A percentile compares a stretch with the other conserved stretches of the same genome.
phyloP scores from a whole-genome alignment of 2,797 vertebrate genomes.

The Mastacembelus armatus region DNA sequence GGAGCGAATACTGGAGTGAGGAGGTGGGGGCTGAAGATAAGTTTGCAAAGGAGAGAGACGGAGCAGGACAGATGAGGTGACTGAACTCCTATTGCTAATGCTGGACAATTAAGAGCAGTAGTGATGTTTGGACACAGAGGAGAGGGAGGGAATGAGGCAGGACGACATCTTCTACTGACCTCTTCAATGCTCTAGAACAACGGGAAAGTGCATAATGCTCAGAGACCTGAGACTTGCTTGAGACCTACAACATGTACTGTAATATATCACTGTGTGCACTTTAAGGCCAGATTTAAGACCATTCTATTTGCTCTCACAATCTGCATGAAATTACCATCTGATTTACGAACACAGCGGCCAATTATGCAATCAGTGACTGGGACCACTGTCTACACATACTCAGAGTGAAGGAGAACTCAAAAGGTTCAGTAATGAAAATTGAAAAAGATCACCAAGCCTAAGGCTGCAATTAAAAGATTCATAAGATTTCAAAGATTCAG shows the following conservation, averaged over 20 bases:
- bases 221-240: not conserved
- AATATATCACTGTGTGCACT: slow-evolving; percentile 20
- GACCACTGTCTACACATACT: not conserved
- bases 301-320: slow-evolving; percentile 15
- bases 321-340: slow-evolving; percentile 50
- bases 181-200: not conserved
- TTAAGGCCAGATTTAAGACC: slow-evolving; percentile 15
- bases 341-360: slow-evolving; percentile 13
- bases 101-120: slow-evolving; percentile 41
- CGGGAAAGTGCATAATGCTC: not conserved
- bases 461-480: slow-evolving; percentile 4
- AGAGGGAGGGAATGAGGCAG: slow-evolving; percentile 1
- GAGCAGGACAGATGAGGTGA: slow-evolving; percentile 41
- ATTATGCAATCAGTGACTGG: slow-evolving; percentile 25
- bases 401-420: slow-evolving; percentile 4
- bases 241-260: not conserved
- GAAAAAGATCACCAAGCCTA: not conserved
- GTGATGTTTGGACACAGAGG: slow-evolving; percentile 23
- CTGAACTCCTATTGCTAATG: slow-evolving; percentile 37
- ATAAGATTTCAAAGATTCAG: slow-evolving; percentile 13
- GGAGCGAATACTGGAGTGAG: slow-evolving; percentile 68
- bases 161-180: not conserved
- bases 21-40: slow-evolving; percentile 61
- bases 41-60: slow-evolving; percentile 44
- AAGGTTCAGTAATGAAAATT: not conserved